These are phyloP conservation scores for Platichthys stellatus DNA, from an alignment of 2,113 vertebrate genomes.

Conservation along the genomic window DNA sequence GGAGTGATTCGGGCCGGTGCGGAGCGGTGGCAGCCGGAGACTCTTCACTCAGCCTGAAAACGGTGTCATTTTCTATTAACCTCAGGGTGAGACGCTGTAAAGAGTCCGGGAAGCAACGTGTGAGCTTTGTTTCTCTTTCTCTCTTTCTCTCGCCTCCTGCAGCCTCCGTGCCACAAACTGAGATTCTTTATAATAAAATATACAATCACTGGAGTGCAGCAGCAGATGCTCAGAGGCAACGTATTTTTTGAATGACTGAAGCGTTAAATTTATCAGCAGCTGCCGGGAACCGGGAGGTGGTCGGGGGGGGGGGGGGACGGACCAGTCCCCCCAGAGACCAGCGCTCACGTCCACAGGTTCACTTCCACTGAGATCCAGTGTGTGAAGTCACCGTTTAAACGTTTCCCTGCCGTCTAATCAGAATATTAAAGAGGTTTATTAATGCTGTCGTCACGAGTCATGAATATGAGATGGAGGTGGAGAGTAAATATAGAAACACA, in stretches of 20 bases:
- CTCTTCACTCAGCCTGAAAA: conserved; percentile 34
- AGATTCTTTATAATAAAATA: neutral
- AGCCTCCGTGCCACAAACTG: neutral
- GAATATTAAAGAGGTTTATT: too few relatives aligned
- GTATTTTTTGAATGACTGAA: neutral
- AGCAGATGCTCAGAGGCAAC: neutral
- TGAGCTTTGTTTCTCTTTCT: neutral
- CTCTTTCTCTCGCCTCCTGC: neutral
- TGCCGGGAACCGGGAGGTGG: too few relatives aligned
- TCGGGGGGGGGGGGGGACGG: too few relatives aligned
- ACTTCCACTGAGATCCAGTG: too few relatives aligned
- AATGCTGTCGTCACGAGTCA: too few relatives aligned
- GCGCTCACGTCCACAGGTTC: too few relatives aligned
- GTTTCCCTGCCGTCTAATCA: too few relatives aligned
- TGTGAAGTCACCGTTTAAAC: too few relatives aligned
- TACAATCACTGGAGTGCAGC: neutral
- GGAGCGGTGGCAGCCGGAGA: conserved; percentile 19
- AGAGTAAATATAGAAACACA: too few relatives aligned
- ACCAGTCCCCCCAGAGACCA: too few relatives aligned
- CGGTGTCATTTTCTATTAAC: neutral
- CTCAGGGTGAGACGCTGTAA: neutral
- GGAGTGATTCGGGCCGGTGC: neutral
- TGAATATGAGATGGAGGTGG: too few relatives aligned
- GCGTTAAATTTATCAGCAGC: too few relatives aligned
- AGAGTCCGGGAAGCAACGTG: conserved; percentile 24